Percentiles rank a stretch among this genome's conserved stretches.
Conservation (phyloP, 2,113 vertebrate species). For the Bos indicus region DNA sequence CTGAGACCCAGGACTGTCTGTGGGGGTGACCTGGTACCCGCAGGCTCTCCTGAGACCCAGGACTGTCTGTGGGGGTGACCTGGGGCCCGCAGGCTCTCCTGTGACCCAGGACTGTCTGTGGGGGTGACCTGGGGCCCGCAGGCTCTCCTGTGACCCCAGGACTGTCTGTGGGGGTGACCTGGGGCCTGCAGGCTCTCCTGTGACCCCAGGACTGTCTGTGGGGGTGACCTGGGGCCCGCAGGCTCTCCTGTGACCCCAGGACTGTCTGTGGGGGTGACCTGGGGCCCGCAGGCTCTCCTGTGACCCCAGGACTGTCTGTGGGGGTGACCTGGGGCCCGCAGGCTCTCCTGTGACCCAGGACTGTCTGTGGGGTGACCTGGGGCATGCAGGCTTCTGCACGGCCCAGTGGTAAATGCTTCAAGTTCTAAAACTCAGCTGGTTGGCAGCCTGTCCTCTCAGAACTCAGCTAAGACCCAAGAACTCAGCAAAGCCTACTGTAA, state of each 20-base stretch:
- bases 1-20: too few species aligned
- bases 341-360: too few species aligned
- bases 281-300: neutral
- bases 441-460: neutral
- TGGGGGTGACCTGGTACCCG: too few species aligned
- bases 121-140: fast-evolving
- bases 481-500: fast-evolving
- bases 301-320: neutral
- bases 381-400: neutral
- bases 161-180: neutral
- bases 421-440: neutral
- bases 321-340: neutral
- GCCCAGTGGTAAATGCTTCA: neutral
- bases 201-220: neutral
- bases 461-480: neutral
- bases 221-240: neutral
- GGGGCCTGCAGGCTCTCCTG: too few species aligned
- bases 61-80: neutral
- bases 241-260: too few species aligned
- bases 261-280: too few species aligned
- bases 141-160: neutral
- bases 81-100: neutral
- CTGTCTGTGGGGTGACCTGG: neutral
- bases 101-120: neutral
- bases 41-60: neutral